phyloP scores from a whole-genome alignment of 2,797 vertebrate species.

The Melanogrammus aeglefinus region DNA sequence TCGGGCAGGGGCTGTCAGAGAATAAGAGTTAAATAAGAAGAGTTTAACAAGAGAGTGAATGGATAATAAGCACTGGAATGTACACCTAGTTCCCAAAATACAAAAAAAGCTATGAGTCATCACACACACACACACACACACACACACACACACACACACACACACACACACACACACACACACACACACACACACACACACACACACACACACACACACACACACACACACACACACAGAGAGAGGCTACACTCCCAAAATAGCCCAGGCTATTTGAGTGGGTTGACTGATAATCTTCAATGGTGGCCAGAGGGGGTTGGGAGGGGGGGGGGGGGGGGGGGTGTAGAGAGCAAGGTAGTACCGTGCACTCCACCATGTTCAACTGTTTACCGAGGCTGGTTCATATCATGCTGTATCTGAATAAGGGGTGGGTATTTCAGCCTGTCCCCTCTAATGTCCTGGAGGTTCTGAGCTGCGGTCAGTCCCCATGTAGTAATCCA shows the following conservation, averaged over 20 bases:
- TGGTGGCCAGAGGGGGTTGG: constrained; percentile 6
- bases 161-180: neutral
- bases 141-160: too few relatives aligned
- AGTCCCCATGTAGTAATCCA: neutral
- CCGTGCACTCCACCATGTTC: constrained; percentile 39
- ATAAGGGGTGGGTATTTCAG: neutral
- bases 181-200: neutral
- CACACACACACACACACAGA: neutral
- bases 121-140: too few relatives aligned
- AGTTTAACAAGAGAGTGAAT: too few relatives aligned
- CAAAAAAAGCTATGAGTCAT: too few relatives aligned
- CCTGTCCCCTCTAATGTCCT: neutral
- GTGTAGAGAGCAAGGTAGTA: constrained; percentile 25
- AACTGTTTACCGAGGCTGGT: constrained; percentile 49
- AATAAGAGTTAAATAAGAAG: too few relatives aligned
- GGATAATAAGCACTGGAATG: too few relatives aligned
- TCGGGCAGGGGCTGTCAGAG: too few relatives aligned
- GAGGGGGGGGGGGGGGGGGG: constrained; percentile 18
- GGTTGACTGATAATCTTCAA: constrained; percentile 19
- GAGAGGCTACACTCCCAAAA: constrained; percentile 2
- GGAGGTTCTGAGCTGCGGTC: neutral
- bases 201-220: neutral
- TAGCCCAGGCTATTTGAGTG: constrained; percentile 6
- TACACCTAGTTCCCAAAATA: too few relatives aligned
- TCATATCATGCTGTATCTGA: constrained; percentile 11